Evolutionary conservation across 2,888 invertebrate genomes (phyloP), one percentile per base, ranked within the genome.

Genomic region (Stenodema calcarata): DNA sequence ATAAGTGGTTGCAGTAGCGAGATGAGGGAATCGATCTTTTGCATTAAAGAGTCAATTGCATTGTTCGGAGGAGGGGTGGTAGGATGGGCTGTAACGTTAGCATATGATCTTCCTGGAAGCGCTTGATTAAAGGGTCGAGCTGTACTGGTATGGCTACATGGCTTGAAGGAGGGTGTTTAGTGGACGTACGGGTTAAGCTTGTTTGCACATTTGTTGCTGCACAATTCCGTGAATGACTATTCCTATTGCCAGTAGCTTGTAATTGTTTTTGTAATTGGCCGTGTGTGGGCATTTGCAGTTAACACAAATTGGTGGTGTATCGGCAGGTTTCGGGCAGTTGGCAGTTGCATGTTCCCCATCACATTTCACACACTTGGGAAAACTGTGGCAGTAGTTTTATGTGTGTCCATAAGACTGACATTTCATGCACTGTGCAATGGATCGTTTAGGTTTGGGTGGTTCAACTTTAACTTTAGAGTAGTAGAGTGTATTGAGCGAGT

Each of bases 181-280:
- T 47, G 12, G 1, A 12, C 47, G 47, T 47, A 47, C 1, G 47
- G 47, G 12, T 12, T 47, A 12, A 2, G 3, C 47, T 47, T 47
- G 47, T 4, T 12, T 47, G 47, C 12, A 9, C 47, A 2, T 47
- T 47, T 4, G 4, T 47, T 47, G 12, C 12, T 4, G 16, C 47
- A 47, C 3, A 12, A 47, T 47, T 47, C 12, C 12, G 47, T 47
- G 47, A 12, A 12, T 12, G 47, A 47, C 47, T 47, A 12, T 47
- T n/a, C n/a, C n/a, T n/a, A n/a, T n/a, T n/a, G n/a, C n/a, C n/a
- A n/a, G n/a, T n/a, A n/a, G n/a, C n/a, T n/a, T n/a, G n/a, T n/a
- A n/a, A n/a, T n/a, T n/a, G n/a, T n/a, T n/a, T n/a, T 76, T 76
- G 35, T 76, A 76, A 16, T 76, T 76, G 18, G 76, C 76, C 30